A percentile compares a stretch with the other conserved stretches of the same genome.
Evolutionary conservation across 1,140 invertebrate species (phyloP).

Genomic region (Coptotermes formosanus): DNA sequence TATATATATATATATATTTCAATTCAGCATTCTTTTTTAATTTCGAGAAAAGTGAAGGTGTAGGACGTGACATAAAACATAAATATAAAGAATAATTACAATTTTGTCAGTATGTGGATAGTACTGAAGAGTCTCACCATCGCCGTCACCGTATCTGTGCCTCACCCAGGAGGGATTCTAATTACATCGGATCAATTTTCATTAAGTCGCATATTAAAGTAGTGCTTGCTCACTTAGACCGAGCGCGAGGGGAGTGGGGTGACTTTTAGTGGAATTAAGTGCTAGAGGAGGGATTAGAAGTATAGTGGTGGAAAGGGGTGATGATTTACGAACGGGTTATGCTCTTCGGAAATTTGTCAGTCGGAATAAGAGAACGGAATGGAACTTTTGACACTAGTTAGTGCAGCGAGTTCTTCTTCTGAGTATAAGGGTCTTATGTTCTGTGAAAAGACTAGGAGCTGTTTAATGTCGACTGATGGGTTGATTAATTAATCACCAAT

Average conservation of each 20-base stretch:
- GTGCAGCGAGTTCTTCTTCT: background rate
- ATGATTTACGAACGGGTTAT: background rate
- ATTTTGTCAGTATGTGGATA: too few relatives aligned
- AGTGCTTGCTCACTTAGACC: background rate
- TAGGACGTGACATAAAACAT: too few relatives aligned
- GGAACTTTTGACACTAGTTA: background rate
- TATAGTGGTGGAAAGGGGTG: background rate
- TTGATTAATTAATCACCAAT: too few relatives aligned
- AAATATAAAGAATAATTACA: too few relatives aligned
- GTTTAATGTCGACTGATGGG: too few relatives aligned
- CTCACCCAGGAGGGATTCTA: background rate
- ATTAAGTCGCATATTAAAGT: background rate
- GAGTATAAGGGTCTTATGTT: background rate
- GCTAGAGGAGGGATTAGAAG: background rate
- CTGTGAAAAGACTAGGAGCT: background rate
- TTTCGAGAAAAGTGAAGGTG: too few relatives aligned
- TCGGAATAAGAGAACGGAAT: background rate
- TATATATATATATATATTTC: too few relatives aligned
- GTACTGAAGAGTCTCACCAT: background rate
- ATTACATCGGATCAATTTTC: background rate
- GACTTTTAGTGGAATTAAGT: slow-evolving; percentile 6
- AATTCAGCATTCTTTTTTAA: too few relatives aligned
- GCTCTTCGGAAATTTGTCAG: background rate
- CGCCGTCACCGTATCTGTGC: background rate
- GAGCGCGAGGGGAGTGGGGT: background rate